phyloP scores from a whole-genome alignment of 2,888 invertebrate species.

The Rhopalosiphum nymphaeae region DNA sequence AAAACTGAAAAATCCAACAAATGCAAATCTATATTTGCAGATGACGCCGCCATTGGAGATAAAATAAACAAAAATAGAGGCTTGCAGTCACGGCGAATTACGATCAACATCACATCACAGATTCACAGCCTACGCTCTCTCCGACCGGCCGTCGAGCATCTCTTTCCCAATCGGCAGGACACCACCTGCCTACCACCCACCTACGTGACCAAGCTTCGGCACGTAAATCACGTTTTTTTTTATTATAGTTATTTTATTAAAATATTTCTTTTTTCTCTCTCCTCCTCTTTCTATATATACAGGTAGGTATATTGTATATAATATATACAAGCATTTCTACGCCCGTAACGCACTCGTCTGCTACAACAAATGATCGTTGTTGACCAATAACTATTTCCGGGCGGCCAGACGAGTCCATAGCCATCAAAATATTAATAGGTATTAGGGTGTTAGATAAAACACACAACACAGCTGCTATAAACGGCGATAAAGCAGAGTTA shows the following conservation, averaged over 20 bases:
- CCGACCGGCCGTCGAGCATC: background rate
- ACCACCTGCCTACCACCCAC: background rate
- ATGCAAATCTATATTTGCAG: background rate
- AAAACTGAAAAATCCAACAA: background rate
- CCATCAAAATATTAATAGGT: background rate
- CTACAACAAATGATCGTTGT: background rate
- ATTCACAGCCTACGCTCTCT: background rate
- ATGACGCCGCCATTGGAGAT: background rate
- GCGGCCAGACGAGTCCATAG: background rate
- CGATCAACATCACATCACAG: background rate
- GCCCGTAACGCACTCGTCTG: background rate
- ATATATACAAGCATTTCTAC: background rate
- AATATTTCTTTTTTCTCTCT: background rate
- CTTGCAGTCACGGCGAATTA: background rate
- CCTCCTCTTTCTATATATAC: background rate
- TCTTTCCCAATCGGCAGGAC: background rate
- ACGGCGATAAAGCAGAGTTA: background rate
- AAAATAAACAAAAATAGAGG: background rate
- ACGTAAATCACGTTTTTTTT: slow-evolving; percentile 48
- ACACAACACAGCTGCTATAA: background rate
- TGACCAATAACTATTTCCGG: background rate
- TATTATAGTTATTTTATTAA: background rate
- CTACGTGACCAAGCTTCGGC: background rate
- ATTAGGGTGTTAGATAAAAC: background rate
- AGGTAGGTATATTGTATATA: no score